Conservation (phyloP, 2,888 invertebrate species). For the Digitonthophagus gazella region DNA sequence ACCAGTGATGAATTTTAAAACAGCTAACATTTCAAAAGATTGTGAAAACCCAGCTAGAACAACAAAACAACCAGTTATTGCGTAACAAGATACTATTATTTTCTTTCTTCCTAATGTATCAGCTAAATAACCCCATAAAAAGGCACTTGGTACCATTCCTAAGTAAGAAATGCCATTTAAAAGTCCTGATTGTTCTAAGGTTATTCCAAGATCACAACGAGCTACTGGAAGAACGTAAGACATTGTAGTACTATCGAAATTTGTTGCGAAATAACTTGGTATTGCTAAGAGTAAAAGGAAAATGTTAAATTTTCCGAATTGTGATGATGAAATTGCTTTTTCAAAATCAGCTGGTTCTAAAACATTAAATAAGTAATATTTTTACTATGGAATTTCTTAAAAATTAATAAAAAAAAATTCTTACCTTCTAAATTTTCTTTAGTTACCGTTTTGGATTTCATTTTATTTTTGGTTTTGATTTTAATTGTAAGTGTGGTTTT, state of each 20-base stretch:
- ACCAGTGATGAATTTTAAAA: slow-evolving; percentile 69
- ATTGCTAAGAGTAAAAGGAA: slow-evolving; percentile 58
- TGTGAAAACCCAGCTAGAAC: slow-evolving; percentile 64
- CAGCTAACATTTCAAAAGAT: slow-evolving; percentile 63
- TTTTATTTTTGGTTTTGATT: background rate
- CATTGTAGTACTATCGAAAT: slow-evolving; percentile 67
- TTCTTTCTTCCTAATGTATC: slow-evolving; percentile 70
- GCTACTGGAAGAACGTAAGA: slow-evolving; percentile 71
- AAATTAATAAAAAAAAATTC: background rate
- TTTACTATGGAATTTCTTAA: background rate
- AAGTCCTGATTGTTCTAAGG: slow-evolving; percentile 65
- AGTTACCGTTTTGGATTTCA: background rate
- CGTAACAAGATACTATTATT: slow-evolving; percentile 65
- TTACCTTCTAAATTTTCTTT: background rate
- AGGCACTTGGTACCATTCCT: slow-evolving; percentile 73
- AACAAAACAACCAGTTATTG: slow-evolving; percentile 63
- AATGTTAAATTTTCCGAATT: slow-evolving; percentile 71
- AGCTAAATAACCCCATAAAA: slow-evolving; percentile 75
- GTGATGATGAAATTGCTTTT: slow-evolving; percentile 65
- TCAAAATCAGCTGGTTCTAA: slow-evolving; percentile 62
- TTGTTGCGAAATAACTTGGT: slow-evolving; percentile 63
- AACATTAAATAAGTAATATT: background rate
- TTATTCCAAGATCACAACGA: slow-evolving; percentile 67
- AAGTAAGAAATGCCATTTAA: slow-evolving; percentile 68
- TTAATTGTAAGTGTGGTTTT: no score